Percentiles rank a stretch among this genome's conserved stretches.
phyloP scores from a whole-genome alignment of 2,113 vertebrate species.

The Ophiodon elongatus region DNA sequence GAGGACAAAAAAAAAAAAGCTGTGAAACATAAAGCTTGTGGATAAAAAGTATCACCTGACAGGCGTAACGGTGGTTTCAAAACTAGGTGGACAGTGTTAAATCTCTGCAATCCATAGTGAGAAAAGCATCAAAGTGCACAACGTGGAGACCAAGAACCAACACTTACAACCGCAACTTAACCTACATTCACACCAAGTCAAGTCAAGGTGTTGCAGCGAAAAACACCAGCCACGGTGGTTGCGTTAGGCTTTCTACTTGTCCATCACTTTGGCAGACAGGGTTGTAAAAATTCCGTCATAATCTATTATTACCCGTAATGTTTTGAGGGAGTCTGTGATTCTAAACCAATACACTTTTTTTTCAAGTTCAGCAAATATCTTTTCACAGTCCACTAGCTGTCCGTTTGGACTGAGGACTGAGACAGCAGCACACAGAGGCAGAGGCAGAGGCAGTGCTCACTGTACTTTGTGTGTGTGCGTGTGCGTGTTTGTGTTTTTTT shows the following conservation, averaged over 20 bases:
- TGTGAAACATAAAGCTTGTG: not conserved
- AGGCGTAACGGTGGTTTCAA: not conserved
- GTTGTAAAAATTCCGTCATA: no score
- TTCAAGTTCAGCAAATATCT: no score
- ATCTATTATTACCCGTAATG: no score
- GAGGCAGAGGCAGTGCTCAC: no score
- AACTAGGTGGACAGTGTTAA: not conserved
- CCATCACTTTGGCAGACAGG: no score
- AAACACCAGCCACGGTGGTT: not conserved
- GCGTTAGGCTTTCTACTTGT: no score
- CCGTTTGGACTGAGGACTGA: not conserved
- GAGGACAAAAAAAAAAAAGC: not conserved
- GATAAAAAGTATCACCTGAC: constrained; percentile 1
- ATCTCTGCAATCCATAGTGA: not conserved
- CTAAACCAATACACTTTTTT: no score
- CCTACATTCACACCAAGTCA: not conserved
- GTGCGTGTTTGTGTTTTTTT: no score
- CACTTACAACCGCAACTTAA: not conserved
- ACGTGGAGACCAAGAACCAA: no score
- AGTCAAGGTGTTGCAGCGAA: not conserved
- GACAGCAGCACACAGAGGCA: not conserved
- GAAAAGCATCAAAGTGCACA: not conserved
- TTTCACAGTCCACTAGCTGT: no score
- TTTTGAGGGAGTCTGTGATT: no score
- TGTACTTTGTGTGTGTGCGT: not conserved